Percentiles rank a stretch among this genome's conserved stretches.
phyloP scores from a whole-genome alignment of 2,113 vertebrate species.

The Ceyx margarethae region DNA sequence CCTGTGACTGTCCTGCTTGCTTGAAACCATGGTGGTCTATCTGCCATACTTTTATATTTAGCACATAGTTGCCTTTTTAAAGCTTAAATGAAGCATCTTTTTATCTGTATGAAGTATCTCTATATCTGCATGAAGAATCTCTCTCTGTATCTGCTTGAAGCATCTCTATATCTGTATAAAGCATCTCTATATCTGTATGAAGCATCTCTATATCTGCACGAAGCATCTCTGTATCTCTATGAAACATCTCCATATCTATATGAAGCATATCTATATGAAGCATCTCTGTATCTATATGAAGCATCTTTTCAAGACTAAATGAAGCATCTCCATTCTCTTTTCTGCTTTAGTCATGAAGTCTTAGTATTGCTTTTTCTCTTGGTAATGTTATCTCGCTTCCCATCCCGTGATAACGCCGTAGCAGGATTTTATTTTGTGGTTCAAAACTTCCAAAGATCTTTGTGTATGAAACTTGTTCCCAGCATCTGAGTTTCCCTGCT shows the following conservation, averaged over 20 bases:
- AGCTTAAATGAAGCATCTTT: neutral
- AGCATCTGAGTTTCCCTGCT: constrained; percentile 25
- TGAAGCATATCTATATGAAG: neutral
- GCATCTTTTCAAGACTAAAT: neutral
- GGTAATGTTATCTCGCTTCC: neutral
- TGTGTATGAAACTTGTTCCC: neutral
- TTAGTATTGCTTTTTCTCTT: neutral
- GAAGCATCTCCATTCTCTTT: neutral
- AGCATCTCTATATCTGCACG: neutral
- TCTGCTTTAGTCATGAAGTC: constrained; percentile 7
- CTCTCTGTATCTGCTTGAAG: neutral
- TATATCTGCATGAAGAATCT: neutral
- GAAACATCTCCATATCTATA: neutral
- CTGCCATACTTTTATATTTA: neutral
- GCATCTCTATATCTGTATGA: neutral
- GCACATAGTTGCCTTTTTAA: neutral
- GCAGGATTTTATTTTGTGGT: constrained; percentile 1
- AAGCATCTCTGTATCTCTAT: neutral
- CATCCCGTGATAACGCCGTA: neutral
- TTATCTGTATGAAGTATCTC: neutral
- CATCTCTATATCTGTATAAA: neutral
- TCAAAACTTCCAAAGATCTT: neutral
- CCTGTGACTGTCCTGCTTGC: neutral
- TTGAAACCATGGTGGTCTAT: neutral
- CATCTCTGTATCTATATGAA: neutral